Evolutionary conservation across 2,113 vertebrate genomes (phyloP).

Genomic region (Eulemur macaco): DNA sequence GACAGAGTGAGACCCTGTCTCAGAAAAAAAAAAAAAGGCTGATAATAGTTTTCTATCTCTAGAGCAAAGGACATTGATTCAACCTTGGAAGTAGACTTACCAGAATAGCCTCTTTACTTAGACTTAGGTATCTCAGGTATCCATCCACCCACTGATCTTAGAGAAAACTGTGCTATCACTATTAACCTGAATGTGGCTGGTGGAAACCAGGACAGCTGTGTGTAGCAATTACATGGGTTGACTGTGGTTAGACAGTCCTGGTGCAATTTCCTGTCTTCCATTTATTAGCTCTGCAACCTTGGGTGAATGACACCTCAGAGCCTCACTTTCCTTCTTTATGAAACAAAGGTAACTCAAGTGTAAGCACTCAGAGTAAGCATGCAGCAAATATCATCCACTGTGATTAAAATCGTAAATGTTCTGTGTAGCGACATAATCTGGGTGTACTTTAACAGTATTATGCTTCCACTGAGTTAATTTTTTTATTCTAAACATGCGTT

Average conservation of each 20-base stretch:
- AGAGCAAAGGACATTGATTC: constrained; percentile 19
- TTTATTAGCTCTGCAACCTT: constrained; percentile 40
- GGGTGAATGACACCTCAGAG: neutral
- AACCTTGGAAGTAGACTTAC: neutral
- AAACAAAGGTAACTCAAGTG: constrained; percentile 59
- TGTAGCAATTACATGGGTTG: neutral
- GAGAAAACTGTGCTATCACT: neutral
- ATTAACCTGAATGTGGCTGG: neutral
- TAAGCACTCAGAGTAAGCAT: constrained; percentile 1
- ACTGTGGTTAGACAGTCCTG: neutral
- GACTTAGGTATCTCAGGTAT: neutral
- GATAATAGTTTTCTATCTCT: neutral
- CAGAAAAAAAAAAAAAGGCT: no score
- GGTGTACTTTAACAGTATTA: constrained; percentile 1
- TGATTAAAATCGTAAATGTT: constrained; percentile 50
- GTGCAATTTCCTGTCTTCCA: constrained; percentile 14
- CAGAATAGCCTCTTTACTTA: constrained; percentile 6
- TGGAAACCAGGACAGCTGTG: neutral
- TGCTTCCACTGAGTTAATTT: constrained; percentile 10
- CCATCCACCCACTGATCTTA: neutral
- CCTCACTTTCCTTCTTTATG: neutral
- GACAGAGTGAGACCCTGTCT: no score
- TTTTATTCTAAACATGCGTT: neutral
- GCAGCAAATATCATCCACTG: neutral
- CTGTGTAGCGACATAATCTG: neutral